phyloP scores from a whole-genome alignment of 2,888 invertebrate species.

The Maniola hyperantus region DNA sequence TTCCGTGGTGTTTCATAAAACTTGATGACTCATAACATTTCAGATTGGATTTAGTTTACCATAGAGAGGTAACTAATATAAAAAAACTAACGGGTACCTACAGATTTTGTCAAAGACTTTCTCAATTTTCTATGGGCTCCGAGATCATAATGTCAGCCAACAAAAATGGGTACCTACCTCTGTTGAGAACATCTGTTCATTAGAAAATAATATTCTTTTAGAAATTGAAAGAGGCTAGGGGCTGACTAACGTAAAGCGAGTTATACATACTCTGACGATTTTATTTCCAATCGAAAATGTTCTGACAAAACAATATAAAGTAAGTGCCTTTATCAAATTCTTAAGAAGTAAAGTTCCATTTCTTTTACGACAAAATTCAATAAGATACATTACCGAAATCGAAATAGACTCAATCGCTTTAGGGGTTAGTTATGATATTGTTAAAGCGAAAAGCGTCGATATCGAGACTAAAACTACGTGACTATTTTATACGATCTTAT shows the following conservation, averaged over 20 bases:
- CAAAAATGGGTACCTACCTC: too few relatives aligned
- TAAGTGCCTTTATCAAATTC: slow-evolving; percentile 1
- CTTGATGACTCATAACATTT: too few relatives aligned
- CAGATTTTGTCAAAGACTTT: too few relatives aligned
- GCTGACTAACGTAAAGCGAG: neutral
- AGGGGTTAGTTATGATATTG: slow-evolving; percentile 42
- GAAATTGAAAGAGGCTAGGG: neutral
- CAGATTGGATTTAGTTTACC: too few relatives aligned
- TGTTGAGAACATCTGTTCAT: too few relatives aligned
- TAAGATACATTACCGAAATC: slow-evolving; percentile 31
- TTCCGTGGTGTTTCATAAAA: too few relatives aligned
- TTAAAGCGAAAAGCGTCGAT: slow-evolving; percentile 57
- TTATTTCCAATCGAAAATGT: neutral
- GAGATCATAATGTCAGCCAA: too few relatives aligned
- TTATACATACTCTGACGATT: neutral
- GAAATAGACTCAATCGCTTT: slow-evolving; percentile 27
- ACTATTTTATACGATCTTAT: slow-evolving; percentile 67
- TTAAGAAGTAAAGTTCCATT: slow-evolving; percentile 11
- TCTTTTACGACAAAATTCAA: slow-evolving; percentile 32
- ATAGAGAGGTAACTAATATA: too few relatives aligned
- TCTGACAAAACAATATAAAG: neutral
- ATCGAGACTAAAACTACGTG: slow-evolving; percentile 71
- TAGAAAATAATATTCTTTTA: neutral
- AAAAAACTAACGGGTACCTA: too few relatives aligned
- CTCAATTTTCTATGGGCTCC: too few relatives aligned